These are phyloP conservation scores for Penelope pileata DNA, from an alignment of 2,113 vertebrate species.

Conservation along the genomic window DNA sequence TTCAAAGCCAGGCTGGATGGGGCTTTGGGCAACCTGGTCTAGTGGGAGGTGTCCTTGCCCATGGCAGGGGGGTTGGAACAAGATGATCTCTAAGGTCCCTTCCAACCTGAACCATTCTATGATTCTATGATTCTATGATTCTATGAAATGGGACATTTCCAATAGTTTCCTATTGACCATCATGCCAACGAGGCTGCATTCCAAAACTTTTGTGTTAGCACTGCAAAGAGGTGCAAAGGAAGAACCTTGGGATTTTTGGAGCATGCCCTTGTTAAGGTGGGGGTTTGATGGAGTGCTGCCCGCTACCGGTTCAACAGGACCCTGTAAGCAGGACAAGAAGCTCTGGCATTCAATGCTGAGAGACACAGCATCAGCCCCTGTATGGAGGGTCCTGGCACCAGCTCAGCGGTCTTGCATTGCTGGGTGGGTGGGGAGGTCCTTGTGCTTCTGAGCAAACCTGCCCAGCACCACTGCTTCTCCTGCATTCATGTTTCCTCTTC, in stretches of 20 bases:
- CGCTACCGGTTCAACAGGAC: neutral
- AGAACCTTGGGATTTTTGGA: rapidly evolving
- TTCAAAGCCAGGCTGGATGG: no score
- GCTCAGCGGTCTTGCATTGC: neutral
- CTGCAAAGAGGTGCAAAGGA: neutral
- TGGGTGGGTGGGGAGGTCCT: neutral
- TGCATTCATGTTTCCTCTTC: neutral
- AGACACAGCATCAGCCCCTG: neutral
- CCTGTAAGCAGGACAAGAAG: rapidly evolving
- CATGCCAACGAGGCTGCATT: rapidly evolving
- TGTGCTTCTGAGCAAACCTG: rapidly evolving
- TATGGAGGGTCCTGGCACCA: rapidly evolving
- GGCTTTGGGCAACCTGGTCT: no score
- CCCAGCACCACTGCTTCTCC: neutral
- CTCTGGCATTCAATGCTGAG: neutral
- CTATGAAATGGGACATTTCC: neutral
- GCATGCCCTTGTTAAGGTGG: neutral
- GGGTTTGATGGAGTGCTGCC: neutral
- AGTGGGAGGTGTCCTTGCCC: no score
- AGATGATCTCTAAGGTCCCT: no score
- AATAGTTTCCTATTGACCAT: neutral
- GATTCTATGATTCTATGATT: no score
- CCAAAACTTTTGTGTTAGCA: neutral
- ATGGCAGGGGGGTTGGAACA: no score
- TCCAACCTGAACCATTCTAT: no score